phyloP scores from a whole-genome alignment of 2,797 vertebrate genomes.

The Periparus ater region DNA sequence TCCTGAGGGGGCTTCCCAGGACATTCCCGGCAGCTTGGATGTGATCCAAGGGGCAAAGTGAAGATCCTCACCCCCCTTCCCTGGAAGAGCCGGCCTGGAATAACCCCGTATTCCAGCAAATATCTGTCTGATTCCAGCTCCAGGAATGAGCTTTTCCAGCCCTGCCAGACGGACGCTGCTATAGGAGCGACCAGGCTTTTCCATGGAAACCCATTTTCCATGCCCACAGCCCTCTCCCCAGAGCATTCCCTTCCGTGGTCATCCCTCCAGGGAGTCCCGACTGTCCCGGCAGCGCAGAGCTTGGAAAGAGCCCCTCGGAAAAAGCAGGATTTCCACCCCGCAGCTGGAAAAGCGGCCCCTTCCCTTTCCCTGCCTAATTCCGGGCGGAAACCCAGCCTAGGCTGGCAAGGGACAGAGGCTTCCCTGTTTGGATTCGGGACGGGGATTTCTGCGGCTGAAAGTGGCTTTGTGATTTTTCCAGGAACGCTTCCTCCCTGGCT shows the following conservation, averaged over 20 bases:
- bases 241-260: not conserved
- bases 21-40: not conserved
- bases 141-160: not conserved
- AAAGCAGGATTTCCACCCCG: not conserved
- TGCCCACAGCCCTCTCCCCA: fast-evolving
- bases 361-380: slow-evolving; percentile 29
- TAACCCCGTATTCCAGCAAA: fast-evolving
- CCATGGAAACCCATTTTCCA: not conserved
- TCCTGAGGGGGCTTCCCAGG: not conserved
- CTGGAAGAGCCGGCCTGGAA: not conserved
- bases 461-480: slow-evolving; percentile 63
- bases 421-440: slow-evolving; percentile 56
- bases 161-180: not conserved
- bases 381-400: slow-evolving; percentile 53
- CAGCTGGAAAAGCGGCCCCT: slow-evolving; percentile 21
- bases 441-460: slow-evolving; percentile 67
- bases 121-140: not conserved
- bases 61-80: not conserved
- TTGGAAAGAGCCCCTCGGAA: not conserved
- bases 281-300: fast-evolving
- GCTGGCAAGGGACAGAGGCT: slow-evolving; percentile 62
- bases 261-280: not conserved
- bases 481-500: slow-evolving; percentile 61
- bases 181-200: not conserved
- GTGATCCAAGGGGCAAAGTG: not conserved